Evolutionary conservation across 2,113 vertebrate species (phyloP).

Genomic region (Sinocyclocheilus maitianheensis): DNA sequence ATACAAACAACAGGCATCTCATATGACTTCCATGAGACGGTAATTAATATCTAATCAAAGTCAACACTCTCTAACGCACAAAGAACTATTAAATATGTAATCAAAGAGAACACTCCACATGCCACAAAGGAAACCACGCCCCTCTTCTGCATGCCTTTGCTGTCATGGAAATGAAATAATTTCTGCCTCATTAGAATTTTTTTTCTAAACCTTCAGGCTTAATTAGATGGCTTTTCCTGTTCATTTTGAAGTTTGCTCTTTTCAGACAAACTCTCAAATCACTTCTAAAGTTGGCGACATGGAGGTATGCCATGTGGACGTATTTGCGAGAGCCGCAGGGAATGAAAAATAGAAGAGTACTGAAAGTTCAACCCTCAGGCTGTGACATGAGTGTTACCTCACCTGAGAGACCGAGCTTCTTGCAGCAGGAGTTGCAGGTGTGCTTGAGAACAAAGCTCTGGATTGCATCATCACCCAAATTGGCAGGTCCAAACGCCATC

Average conservation of each 20-base stretch:
- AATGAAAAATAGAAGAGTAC: not conserved
- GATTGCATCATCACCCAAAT: slow-evolving; percentile 87
- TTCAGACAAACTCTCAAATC: slow-evolving; percentile 18
- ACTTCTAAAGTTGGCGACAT: slow-evolving; percentile 26
- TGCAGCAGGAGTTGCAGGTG: slow-evolving; percentile 87
- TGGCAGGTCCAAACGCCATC: slow-evolving; percentile 92
- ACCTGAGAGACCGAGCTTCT: slow-evolving; percentile 86
- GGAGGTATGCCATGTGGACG: slow-evolving; percentile 3
- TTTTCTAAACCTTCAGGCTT: slow-evolving; percentile 61
- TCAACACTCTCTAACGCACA: slow-evolving; percentile 77
- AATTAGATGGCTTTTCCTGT: slow-evolving; percentile 71
- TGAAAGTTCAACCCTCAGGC: not conserved
- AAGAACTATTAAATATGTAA: slow-evolving; percentile 83
- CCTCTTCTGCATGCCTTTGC: slow-evolving; percentile 69
- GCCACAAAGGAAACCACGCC: slow-evolving; percentile 75
- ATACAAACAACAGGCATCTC: slow-evolving; percentile 64
- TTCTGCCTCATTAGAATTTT: slow-evolving; percentile 52
- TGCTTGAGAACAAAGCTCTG: slow-evolving; percentile 89
- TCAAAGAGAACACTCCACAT: slow-evolving; percentile 76
- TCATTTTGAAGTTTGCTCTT: slow-evolving; percentile 59
- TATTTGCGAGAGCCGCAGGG: not conserved
- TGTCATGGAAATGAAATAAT: slow-evolving; percentile 73
- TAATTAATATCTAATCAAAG: slow-evolving; percentile 86
- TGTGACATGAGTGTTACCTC: slow-evolving; percentile 53
- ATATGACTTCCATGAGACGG: slow-evolving; percentile 74